Evolutionary conservation across 1,140 invertebrate genomes (phyloP).

Genomic region (Dufourea novaeangliae): DNA sequence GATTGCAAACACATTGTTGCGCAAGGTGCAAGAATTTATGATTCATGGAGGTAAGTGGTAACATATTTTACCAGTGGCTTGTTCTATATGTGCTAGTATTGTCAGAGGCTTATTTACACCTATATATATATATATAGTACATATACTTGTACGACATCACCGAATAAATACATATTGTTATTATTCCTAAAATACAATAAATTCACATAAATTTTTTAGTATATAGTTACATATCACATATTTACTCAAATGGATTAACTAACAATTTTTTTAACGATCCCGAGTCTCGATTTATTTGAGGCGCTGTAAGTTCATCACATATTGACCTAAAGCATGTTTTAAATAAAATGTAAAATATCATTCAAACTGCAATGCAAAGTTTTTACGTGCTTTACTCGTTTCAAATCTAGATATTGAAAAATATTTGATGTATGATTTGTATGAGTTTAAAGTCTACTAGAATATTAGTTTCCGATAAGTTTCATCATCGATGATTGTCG

Average conservation of each 20-base stretch:
- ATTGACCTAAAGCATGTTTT: too few species aligned
- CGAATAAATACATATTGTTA: too few species aligned
- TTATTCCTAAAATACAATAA: too few species aligned
- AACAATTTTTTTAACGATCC: too few species aligned
- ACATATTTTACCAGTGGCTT: neutral
- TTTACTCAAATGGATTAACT: too few species aligned
- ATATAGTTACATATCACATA: too few species aligned
- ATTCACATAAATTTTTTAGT: too few species aligned
- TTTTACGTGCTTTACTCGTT: neutral
- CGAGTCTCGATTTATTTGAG: too few species aligned
- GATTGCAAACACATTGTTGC: constrained; percentile 5
- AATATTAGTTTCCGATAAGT: neutral
- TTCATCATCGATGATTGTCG: neutral
- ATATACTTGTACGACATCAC: too few species aligned
- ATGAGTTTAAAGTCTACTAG: neutral
- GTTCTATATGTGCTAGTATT: neutral
- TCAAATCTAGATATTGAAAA: neutral
- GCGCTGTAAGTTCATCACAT: too few species aligned
- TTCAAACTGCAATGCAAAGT: neutral
- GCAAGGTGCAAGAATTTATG: constrained; percentile 21
- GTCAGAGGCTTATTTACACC: too few species aligned
- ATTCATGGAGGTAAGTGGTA: constrained; percentile 34
- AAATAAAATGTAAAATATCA: neutral
- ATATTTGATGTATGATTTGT: neutral
- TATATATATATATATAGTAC: too few species aligned